Evolutionary conservation across 2,888 invertebrate genomes (phyloP).

Genomic region (Clivina fossor): DNA sequence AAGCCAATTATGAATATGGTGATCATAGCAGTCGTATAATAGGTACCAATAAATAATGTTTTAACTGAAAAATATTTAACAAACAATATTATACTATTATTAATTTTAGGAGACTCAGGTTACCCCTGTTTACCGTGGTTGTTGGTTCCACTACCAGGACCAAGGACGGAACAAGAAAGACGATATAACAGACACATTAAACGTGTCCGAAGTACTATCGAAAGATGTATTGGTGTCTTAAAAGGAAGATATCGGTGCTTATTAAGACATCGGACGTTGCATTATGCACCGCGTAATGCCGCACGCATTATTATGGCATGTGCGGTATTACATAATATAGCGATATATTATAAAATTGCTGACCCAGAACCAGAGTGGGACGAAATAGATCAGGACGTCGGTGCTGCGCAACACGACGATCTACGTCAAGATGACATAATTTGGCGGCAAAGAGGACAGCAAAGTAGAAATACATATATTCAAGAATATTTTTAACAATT

Average conservation of each 20-base stretch:
- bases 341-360: neutral
- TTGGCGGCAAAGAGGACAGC: slow-evolving; percentile 7
- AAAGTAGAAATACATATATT: slow-evolving; percentile 3
- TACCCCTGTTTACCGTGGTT: slow-evolving; percentile 28
- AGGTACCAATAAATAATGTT: no score
- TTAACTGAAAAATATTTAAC: no score
- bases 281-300: slow-evolving; percentile 22
- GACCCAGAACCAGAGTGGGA: slow-evolving; percentile 4
- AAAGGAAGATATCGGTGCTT: slow-evolving; percentile 29
- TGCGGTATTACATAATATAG: slow-evolving; percentile 6
- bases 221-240: slow-evolving; percentile 23
- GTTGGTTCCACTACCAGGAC: slow-evolving; percentile 10
- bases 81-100: no score
- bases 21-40: neutral
- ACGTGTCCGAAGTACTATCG: slow-evolving; percentile 13
- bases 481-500: slow-evolving; percentile 4
- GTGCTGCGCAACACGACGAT: neutral
- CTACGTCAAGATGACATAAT: neutral
- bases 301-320: slow-evolving; percentile 2
- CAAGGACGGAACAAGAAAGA: slow-evolving; percentile 5
- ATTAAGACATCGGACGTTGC: slow-evolving; percentile 19
- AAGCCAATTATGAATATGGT: neutral
- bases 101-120: slow-evolving; percentile 21
- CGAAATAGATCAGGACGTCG: neutral
- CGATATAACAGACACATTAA: slow-evolving; percentile 13